Percentiles rank a stretch among this genome's conserved stretches.
phyloP scores from a whole-genome alignment of 2,113 vertebrate genomes.

The Pseudorasbora parva region DNA sequence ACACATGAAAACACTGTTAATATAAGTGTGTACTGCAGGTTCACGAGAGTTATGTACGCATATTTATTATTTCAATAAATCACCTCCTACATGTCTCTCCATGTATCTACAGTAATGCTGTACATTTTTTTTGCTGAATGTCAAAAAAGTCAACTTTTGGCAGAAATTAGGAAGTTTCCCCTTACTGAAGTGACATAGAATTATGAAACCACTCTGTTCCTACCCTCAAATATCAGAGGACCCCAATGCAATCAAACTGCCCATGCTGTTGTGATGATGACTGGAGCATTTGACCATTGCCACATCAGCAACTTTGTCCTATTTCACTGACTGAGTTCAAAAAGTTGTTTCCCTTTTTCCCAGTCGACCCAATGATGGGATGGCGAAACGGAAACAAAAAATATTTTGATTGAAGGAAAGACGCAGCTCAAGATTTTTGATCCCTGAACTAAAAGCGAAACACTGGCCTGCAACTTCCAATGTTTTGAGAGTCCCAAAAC shows the following conservation, averaged over 20 bases:
- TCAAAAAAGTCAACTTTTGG: conserved; percentile 26
- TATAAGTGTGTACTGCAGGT: no score
- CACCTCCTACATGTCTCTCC: conserved; percentile 21
- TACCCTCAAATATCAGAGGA: conserved; percentile 26
- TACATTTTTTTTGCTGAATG: conserved; percentile 33
- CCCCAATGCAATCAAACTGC: conserved; percentile 37
- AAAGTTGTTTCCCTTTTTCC: background rate
- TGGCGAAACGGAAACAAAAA: background rate
- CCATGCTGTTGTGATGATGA: conserved; percentile 20
- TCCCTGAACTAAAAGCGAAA: background rate
- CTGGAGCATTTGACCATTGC: conserved; percentile 28
- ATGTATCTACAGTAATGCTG: conserved; percentile 32
- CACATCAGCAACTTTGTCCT: conserved; percentile 43
- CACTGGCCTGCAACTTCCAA: background rate
- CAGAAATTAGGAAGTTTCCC: conserved; percentile 1
- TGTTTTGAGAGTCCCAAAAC: background rate
- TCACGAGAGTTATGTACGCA: background rate
- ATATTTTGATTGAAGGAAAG: background rate
- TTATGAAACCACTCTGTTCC: conserved; percentile 34
- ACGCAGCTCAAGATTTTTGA: background rate
- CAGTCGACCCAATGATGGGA: background rate
- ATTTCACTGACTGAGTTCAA: background rate
- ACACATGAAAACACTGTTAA: no score
- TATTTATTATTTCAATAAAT: conserved; percentile 40
- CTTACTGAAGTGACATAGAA: conserved; percentile 1